phyloP scores from a whole-genome alignment of 2,888 invertebrate genomes.

The Clivina fossor region DNA sequence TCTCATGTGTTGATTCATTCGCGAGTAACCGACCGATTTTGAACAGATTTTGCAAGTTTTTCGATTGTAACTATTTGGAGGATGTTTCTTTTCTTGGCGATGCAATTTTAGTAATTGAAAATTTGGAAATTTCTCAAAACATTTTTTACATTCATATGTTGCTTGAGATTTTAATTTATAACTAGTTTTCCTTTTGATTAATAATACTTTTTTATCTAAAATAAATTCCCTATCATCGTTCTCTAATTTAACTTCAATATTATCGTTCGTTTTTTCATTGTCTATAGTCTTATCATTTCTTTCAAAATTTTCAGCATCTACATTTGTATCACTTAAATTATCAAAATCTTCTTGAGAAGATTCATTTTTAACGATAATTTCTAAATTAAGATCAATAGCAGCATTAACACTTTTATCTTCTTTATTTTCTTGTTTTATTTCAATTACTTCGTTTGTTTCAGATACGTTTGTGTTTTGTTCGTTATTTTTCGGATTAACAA shows the following conservation, averaged over 20 bases:
- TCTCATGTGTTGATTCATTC: slow-evolving; percentile 42
- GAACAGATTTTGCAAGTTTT: slow-evolving; percentile 22
- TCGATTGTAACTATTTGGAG: slow-evolving; percentile 17
- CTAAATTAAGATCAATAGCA: too few relatives aligned
- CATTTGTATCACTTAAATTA: neutral
- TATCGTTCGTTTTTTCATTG: neutral
- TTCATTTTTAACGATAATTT: neutral
- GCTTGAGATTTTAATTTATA: slow-evolving; percentile 18
- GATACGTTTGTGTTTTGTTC: neutral
- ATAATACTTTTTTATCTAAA: too few relatives aligned
- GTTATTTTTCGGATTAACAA: neutral
- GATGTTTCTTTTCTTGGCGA: slow-evolving; percentile 19
- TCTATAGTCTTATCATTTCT: too few relatives aligned
- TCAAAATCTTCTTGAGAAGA: neutral
- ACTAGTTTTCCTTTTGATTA: neutral
- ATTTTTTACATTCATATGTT: slow-evolving; percentile 27
- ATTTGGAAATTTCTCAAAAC: slow-evolving; percentile 16
- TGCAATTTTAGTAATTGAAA: slow-evolving; percentile 22
- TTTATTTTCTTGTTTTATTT: neutral
- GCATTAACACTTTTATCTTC: too few relatives aligned
- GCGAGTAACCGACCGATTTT: slow-evolving; percentile 23
- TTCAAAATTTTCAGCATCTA: neutral
- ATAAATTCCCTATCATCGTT: too few relatives aligned
- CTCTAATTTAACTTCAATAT: neutral
- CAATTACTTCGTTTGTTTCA: neutral